These are phyloP conservation scores for Polypedilum pembai DNA, from an alignment of 1,140 invertebrate genomes.

Conservation along the genomic window DNA sequence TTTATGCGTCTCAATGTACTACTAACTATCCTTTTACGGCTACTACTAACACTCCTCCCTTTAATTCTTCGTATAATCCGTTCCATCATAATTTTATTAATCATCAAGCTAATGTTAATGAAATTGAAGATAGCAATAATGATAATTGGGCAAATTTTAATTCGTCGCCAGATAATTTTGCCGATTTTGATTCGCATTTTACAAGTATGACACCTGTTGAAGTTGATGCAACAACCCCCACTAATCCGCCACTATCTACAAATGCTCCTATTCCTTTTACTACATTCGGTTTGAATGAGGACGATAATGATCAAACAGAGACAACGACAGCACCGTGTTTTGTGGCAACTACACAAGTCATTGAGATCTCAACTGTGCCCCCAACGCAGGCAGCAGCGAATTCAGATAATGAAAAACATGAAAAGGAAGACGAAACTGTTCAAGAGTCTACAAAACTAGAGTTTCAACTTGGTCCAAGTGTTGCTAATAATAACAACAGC, in stretches of 20 bases:
- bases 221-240: neutral
- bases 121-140: conserved; percentile 19
- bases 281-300: neutral
- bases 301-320: neutral
- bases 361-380: neutral
- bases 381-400: neutral
- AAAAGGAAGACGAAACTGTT: neutral
- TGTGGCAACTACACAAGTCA: conserved; percentile 8
- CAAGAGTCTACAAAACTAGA: neutral
- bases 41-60: neutral
- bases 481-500: neutral
- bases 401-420: neutral
- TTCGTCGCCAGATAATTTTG: conserved; percentile 37
- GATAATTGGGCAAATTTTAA: conserved; percentile 29
- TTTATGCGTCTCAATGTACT: conserved; percentile 13
- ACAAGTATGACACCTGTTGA: neutral
- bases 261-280: neutral
- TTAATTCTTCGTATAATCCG: conserved; percentile 10
- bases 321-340: neutral
- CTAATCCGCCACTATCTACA: neutral
- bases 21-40: conserved; percentile 25
- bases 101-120: neutral
- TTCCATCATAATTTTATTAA: conserved; percentile 3
- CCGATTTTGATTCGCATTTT: conserved; percentile 42
- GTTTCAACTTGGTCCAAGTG: conserved; percentile 14